A percentile compares a stretch with the other conserved stretches of the same genome.
Evolutionary conservation across 1,140 invertebrate genomes (phyloP).

Genomic region (Popillia japonica): DNA sequence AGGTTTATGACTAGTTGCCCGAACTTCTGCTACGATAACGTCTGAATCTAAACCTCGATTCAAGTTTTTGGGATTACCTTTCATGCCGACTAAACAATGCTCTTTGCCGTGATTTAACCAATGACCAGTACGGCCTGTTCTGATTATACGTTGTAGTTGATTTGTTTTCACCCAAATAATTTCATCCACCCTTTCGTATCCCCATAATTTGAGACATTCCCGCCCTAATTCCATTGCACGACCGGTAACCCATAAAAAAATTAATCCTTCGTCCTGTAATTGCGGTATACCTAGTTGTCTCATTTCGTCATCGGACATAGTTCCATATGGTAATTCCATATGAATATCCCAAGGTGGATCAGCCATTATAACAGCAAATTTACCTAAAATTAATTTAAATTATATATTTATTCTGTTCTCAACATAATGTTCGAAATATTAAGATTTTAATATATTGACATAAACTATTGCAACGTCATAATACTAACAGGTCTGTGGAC

Average conservation of each 20-base stretch:
- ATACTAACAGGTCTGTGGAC: too few species aligned
- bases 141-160: slow-evolving; percentile 95
- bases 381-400: slow-evolving; percentile 63
- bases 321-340: slow-evolving; percentile 98
- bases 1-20: slow-evolving; percentile 97
- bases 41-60: slow-evolving; percentile 96
- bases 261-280: slow-evolving; percentile 93
- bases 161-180: slow-evolving; percentile 99
- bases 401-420: neutral
- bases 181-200: slow-evolving; percentile 96
- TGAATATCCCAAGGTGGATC: slow-evolving; percentile 99
- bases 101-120: slow-evolving; percentile 99
- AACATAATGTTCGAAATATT: too few species aligned
- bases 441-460: too few species aligned
- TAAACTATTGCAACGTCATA: too few species aligned
- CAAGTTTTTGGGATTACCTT: slow-evolving; percentile 89
- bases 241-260: slow-evolving; percentile 98
- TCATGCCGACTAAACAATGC: slow-evolving; percentile 96
- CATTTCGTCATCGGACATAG: slow-evolving; percentile 99
- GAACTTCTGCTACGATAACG: slow-evolving; percentile 97
- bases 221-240: slow-evolving; percentile 97
- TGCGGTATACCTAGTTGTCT: slow-evolving; percentile 88
- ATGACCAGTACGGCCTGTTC: slow-evolving; percentile 95
- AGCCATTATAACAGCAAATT: slow-evolving; percentile 94
- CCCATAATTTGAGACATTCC: slow-evolving; percentile 92